Evolutionary conservation across 2,113 vertebrate species (phyloP).

Genomic region (Vulpes ferrilata): DNA sequence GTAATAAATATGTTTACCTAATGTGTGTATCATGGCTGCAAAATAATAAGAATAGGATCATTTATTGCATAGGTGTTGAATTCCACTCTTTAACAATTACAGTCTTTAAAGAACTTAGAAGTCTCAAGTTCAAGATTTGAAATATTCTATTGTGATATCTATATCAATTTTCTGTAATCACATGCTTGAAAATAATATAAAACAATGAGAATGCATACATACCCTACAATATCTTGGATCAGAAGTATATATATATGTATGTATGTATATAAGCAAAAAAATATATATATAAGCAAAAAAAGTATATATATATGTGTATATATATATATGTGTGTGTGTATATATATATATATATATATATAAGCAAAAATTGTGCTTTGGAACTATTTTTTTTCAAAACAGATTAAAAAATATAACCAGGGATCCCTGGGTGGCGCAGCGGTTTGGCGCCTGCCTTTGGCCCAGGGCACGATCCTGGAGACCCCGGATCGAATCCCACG

Average conservation of each 20-base stretch:
- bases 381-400: background rate
- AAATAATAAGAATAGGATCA: background rate
- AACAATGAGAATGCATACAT: background rate
- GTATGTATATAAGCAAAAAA: too few relatives aligned
- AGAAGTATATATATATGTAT: background rate
- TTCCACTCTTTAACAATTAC: background rate
- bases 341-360: too few relatives aligned
- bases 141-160: background rate
- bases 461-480: too few relatives aligned
- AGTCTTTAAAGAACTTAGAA: background rate
- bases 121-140: background rate
- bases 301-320: too few relatives aligned
- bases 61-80: background rate
- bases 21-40: background rate
- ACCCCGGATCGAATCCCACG: too few relatives aligned
- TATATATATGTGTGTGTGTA: too few relatives aligned
- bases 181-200: conserved; percentile 10
- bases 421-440: too few relatives aligned
- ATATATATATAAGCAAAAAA: background rate
- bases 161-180: background rate
- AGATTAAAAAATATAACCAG: background rate
- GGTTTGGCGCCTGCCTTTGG: too few relatives aligned
- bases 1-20: background rate
- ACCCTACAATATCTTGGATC: background rate
- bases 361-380: background rate